Evolutionary conservation across 1,140 invertebrate species (phyloP).

Genomic region (Cheumatopsyche charites): DNA sequence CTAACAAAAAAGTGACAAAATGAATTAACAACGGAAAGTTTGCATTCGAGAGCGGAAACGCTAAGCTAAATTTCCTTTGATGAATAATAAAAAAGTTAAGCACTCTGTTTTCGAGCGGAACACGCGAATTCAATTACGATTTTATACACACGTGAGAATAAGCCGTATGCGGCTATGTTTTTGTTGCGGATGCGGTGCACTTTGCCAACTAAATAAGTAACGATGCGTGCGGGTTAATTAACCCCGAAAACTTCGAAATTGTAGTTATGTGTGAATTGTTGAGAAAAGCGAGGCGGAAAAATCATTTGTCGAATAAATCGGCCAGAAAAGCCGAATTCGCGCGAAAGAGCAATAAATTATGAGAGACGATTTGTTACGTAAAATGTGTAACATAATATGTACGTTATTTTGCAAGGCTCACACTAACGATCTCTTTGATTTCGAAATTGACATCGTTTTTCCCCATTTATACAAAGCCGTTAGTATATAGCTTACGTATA

Average conservation of each 20-base stretch:
- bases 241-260: no score
- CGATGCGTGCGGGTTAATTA: no score
- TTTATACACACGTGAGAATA: no score
- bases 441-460: not conserved
- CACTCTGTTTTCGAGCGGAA: slow-evolving; percentile 9
- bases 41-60: not conserved
- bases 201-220: no score
- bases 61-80: slow-evolving; percentile 13
- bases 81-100: slow-evolving; percentile 26
- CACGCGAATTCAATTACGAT: not conserved
- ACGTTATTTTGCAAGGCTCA: not conserved
- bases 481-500: no score
- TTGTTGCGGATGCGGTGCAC: no score
- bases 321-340: slow-evolving; percentile 4
- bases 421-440: not conserved
- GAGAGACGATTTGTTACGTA: not conserved
- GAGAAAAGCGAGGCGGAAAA: no score
- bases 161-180: no score
- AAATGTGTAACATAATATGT: slow-evolving; percentile 5
- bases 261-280: no score
- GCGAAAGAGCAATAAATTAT: slow-evolving; percentile 17
- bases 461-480: no score
- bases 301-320: not conserved
- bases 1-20: no score
- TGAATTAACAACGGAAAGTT: no score